A percentile compares a stretch with the other conserved stretches of the same genome.
Evolutionary conservation across 37 sponge, comb jelly and placozoan species (phyloP).

Genomic region (Corticium candelabrum): DNA sequence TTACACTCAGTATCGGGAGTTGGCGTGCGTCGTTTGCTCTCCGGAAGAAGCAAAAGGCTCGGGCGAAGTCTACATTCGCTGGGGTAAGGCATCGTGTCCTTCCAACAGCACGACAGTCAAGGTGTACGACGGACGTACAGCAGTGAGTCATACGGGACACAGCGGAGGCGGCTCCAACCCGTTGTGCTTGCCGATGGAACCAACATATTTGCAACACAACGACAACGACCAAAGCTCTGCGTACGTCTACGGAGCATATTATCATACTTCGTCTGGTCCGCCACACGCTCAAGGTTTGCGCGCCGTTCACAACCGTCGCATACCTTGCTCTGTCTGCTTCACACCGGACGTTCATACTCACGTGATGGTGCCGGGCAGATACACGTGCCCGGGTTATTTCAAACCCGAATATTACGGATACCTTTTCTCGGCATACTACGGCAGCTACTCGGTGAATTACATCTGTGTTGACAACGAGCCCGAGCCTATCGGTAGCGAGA

Average conservation of each 20-base stretch:
- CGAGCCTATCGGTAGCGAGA: not conserved
- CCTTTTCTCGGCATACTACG: not conserved
- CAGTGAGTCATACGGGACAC: not conserved
- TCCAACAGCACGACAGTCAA: not conserved
- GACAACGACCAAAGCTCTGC: not conserved
- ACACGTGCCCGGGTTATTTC: not conserved
- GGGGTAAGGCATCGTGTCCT: not conserved
- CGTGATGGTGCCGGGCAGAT: not conserved
- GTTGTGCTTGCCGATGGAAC: not conserved
- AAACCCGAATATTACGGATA: not conserved
- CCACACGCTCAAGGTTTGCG: not conserved
- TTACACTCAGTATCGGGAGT: not conserved
- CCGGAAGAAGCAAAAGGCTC: not conserved
- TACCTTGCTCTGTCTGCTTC: not conserved
- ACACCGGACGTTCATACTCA: not conserved
- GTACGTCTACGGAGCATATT: not conserved
- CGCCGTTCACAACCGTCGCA: not conserved
- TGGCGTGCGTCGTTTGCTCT: slow-evolving; percentile 1
- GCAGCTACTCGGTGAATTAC: not conserved
- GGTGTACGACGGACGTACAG: not conserved
- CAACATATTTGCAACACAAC: not conserved
- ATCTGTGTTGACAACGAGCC: not conserved
- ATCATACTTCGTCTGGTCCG: not conserved
- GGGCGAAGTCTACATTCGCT: not conserved
- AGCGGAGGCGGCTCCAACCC: not conserved